phyloP scores from a whole-genome alignment of 2,797 vertebrate species.

The Schizopygopsis malacanthus region DNA sequence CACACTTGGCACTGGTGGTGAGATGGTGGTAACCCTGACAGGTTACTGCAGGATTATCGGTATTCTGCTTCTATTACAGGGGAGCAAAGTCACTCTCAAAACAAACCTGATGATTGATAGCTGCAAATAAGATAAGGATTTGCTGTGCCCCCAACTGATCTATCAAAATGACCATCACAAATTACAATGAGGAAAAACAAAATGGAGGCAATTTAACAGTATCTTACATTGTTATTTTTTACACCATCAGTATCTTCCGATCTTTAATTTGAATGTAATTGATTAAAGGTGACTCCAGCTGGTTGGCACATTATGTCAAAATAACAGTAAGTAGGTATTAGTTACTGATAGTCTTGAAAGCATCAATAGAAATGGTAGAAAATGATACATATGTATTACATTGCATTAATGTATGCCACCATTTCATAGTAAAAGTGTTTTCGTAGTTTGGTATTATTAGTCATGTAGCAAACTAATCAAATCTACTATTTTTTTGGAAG shows the following conservation, averaged over 20 bases:
- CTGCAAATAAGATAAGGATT: conserved; percentile 19
- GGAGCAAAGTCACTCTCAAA: conserved; percentile 53
- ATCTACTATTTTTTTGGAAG: neutral
- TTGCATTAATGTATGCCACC: neutral
- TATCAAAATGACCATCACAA: conserved; percentile 22
- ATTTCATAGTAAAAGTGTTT: neutral
- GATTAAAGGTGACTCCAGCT: neutral
- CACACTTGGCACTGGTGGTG: conserved; percentile 37
- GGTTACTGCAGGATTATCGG: conserved; percentile 51
- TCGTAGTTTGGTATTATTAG: neutral
- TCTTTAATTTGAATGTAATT: neutral
- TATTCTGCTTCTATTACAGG: conserved; percentile 46
- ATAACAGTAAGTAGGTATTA: neutral
- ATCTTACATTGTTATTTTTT: neutral
- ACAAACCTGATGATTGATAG: conserved; percentile 55
- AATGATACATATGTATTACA: neutral
- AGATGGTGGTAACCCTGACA: conserved; percentile 46
- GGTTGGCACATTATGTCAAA: neutral
- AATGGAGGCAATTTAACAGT: neutral
- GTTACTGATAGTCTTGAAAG: neutral
- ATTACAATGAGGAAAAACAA: neutral
- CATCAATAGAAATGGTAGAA: neutral
- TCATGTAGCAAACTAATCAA: neutral
- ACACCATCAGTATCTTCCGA: neutral
- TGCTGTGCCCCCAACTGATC: conserved; percentile 29